Conservation (phyloP, 1,140 invertebrate species). For the Fopius arisanus region DNA sequence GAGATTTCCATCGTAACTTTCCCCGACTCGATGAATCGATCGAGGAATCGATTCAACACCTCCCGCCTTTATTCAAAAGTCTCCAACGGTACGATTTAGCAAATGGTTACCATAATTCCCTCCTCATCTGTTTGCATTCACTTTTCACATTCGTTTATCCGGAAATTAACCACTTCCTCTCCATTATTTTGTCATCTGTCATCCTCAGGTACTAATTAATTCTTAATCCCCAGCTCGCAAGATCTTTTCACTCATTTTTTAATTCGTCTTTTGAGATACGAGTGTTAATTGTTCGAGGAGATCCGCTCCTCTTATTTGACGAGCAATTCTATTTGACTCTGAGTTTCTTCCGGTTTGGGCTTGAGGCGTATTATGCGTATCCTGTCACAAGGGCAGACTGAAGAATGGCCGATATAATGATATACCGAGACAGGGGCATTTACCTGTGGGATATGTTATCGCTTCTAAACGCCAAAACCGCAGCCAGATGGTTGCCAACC, state of each 20-base stretch:
- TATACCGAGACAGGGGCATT: conserved; percentile 7
- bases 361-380: not conserved
- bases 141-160: not conserved
- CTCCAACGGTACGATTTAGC: not conserved
- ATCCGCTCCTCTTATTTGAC: not conserved
- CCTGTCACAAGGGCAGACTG: not conserved
- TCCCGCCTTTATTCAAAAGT: not conserved
- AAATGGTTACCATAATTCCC: not conserved
- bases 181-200: conserved; percentile 2
- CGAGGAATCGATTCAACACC: not conserved
- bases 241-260: not conserved
- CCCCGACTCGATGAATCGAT: not conserved
- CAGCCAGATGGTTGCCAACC: conserved; percentile 37
- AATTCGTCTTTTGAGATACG: not conserved
- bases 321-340: not conserved
- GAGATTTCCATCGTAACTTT: not conserved
- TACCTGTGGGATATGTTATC: conserved; percentile 35
- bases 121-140: not conserved
- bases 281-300: conserved; percentile 3
- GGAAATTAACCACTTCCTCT: conserved; percentile 5
- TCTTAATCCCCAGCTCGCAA: not conserved
- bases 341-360: not conserved
- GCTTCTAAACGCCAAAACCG: conserved; percentile 37
- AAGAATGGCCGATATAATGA: conserved; percentile 22
- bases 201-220: not conserved